Evolutionary conservation across 1,140 invertebrate genomes (phyloP), one percentile per base, ranked within the genome.

Genomic region (Rhizoglyphus robini): DNA sequence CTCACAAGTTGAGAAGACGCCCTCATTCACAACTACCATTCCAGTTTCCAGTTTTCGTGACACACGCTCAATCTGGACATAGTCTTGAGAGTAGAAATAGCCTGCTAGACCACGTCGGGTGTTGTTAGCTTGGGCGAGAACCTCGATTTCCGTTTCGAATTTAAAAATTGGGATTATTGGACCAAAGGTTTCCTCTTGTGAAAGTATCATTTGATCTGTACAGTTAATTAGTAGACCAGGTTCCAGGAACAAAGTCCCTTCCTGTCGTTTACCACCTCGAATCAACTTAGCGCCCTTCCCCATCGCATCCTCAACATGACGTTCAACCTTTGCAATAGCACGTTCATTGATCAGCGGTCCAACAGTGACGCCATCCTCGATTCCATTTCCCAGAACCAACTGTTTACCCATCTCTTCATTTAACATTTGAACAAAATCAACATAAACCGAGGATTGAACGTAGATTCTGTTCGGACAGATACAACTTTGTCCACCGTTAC

Each of bases 61-160:
- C n/a, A n/a, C n/a, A n/a, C n/a, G n/a, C n/a, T n/a, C n/a, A n/a
- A n/a, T n/a, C n/a, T n/a, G n/a, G n/a, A n/a, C n/a, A n/a, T n/a
- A n/a, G n/a, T n/a, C n/a, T n/a, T n/a, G n/a, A n/a, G n/a, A 91
- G 73, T 85, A 99, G 70, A 99, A 91, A 78, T 99, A 99, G 2
- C 90, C 80, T 63, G 82, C 81, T 61, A 83, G 69, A 57, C 81
- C 81, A 69, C 69, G 69, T 29, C 73, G 70, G 49, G 74, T 74
- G 30, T 71, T 67, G 73, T 83, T 84, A 0, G 94, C 92, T 67
- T 87, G 82, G 32, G 79, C 72, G n/a, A 99, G 61, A n/a, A 83
- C 94, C 74, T 98, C 92, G 47, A 88, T 84, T 77, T 99, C 96
- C 25, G 81, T 84, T 69, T 85, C 83, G 76, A 99, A 96, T 68